Evolutionary conservation across 2,113 vertebrate species (phyloP).

Genomic region (Otolemur garnettii): DNA sequence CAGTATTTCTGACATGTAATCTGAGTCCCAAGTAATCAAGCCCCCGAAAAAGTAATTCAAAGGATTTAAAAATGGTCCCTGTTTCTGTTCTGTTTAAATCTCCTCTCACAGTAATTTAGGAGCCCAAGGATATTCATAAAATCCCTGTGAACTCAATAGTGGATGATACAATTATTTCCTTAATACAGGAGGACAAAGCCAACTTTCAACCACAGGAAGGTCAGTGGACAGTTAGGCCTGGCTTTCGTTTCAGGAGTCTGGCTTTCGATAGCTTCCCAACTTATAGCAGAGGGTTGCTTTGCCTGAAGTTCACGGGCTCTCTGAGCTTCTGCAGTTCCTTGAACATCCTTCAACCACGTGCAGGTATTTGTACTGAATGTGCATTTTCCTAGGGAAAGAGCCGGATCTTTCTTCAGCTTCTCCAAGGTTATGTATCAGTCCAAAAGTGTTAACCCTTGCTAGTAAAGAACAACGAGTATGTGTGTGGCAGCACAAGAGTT

Average conservation of each 20-base stretch:
- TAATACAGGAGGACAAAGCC: background rate
- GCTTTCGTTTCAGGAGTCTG: background rate
- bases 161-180: background rate
- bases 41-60: background rate
- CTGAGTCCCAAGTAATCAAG: background rate
- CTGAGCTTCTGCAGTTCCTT: background rate
- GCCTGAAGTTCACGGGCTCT: background rate
- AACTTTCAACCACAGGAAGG: too few species aligned
- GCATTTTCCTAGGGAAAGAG: background rate
- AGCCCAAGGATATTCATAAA: background rate
- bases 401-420: background rate
- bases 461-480: background rate
- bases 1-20: conserved; percentile 9
- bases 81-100: background rate
- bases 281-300: background rate
- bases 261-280: background rate
- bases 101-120: conserved; percentile 1
- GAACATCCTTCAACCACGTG: background rate
- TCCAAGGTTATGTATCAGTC: background rate
- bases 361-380: background rate
- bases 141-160: background rate
- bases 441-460: background rate
- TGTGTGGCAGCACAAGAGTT: too few species aligned
- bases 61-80: background rate
- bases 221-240: background rate